Base-by-base conservation (phyloP, 2,888 invertebrate genomes). In the Branchipolynoe longqiensis region DNA sequence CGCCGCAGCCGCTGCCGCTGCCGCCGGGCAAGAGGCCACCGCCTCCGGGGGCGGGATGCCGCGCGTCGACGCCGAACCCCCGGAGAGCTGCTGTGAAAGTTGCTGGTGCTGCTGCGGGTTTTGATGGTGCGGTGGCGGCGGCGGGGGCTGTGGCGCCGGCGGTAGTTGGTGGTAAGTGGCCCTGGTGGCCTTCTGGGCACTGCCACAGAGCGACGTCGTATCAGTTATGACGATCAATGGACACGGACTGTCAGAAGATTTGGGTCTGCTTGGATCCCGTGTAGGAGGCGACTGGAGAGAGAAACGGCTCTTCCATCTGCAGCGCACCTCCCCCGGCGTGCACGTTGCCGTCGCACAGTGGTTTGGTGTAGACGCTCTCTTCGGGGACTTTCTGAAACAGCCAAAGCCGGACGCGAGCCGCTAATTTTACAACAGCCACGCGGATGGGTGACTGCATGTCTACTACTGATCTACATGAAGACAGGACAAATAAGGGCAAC, bases 351-450 rank as follows among this genome's bases (percentile, higher is more conserved):
- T 84, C 84, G 36, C 84, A 84, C 18, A 84, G 64, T 69, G 84
- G 84, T 62, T 84, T 84, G 54, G 69, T 69, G 41, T 59, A 84
- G 38, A 84, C 48, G 84, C 73, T 84, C 73, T 84, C 84, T 69
- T 84, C 84, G 40, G 84, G 69, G 31, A 84, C 84, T 31, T 84
- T 84, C 84, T 84, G 84, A 41, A 84, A 84, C 69, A 69, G 41
- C 28, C 40, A 64, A 84, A 25, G 73, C 41, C 48, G 48, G 78
- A 28, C 28, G 25, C 41, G 54, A 54, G 54, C 41, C 78, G 78
- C 78, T 78, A 78, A n/a, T n/a, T n/a, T n/a, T n/a, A 78, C 54
- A 18, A 78, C 78, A 78, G 78, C 78, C 78, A 78, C 78, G n/a
- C 78, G 25, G 0, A 18, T 48, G 31, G 31, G 78, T 78, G 78